Evolutionary conservation across 2,888 invertebrate genomes (phyloP).

Genomic region (Lathronympha strigana): DNA sequence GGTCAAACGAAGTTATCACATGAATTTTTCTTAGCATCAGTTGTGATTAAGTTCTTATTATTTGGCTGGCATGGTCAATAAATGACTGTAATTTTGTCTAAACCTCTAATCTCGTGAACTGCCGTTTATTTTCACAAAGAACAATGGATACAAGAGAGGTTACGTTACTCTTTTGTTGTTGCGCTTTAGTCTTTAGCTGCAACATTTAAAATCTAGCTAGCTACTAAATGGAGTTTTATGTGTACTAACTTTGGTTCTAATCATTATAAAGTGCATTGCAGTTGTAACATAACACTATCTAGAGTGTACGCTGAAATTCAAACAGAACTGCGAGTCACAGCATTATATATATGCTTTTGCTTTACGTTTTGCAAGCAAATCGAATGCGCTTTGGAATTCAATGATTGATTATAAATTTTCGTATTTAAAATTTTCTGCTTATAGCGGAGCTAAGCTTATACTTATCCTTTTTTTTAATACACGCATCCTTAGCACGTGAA

Average conservation of each 20-base stretch:
- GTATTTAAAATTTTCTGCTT: too few species aligned
- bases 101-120: too few species aligned
- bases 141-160: neutral
- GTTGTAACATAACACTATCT: neutral
- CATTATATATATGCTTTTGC: neutral
- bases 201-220: slow-evolving; percentile 12
- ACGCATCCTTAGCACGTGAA: too few species aligned
- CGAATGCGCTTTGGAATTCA: too few species aligned
- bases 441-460: too few species aligned
- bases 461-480: too few species aligned
- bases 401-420: too few species aligned
- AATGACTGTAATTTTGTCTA: too few species aligned
- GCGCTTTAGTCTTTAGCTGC: neutral
- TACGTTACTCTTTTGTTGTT: neutral
- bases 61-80: too few species aligned
- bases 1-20: too few species aligned
- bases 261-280: slow-evolving; percentile 11
- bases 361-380: neutral
- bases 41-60: too few species aligned
- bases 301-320: neutral
- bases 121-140: neutral
- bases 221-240: slow-evolving; percentile 15
- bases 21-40: too few species aligned
- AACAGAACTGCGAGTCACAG: neutral
- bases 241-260: slow-evolving; percentile 9